Percentiles rank a stretch among this genome's conserved stretches.
These are phyloP conservation scores for Rhynchotus rufescens DNA, from an alignment of 2,797 vertebrate genomes.

Conservation along the genomic window DNA sequence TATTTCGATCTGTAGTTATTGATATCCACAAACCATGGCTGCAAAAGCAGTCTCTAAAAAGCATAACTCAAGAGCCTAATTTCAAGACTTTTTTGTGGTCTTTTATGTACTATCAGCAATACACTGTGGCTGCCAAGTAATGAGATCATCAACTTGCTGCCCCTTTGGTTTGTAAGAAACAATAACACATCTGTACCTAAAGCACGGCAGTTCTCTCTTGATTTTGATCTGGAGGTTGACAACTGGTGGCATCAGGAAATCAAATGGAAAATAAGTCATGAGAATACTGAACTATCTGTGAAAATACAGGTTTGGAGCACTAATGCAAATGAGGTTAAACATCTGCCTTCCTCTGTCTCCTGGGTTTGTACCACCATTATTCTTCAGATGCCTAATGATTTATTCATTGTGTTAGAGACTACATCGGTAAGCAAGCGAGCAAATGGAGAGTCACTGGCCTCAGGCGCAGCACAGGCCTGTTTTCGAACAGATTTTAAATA, in stretches of 20 bases:
- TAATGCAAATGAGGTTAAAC: slow-evolving; percentile 30
- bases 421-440: slow-evolving; percentile 32
- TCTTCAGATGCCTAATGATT: slow-evolving; percentile 38
- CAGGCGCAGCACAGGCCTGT: neutral
- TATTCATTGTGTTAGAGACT: slow-evolving; percentile 60
- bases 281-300: neutral
- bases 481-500: slow-evolving; percentile 3
- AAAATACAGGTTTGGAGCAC: neutral
- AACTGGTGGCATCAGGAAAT: neutral
- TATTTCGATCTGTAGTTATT: neutral
- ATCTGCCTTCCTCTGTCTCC: slow-evolving; percentile 21
- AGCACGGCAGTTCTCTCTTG: neutral
- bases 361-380: slow-evolving; percentile 7
- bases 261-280: neutral
- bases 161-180: neutral
- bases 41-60: slow-evolving; percentile 2
- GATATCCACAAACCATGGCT: neutral
- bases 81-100: neutral
- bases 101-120: neutral
- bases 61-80: neutral
- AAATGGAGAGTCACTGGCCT: neutral
- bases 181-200: neutral
- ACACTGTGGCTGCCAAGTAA: neutral
- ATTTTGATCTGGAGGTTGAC: neutral
- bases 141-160: neutral